phyloP scores from a whole-genome alignment of 1,140 invertebrate genomes.

The Brachionus sp. region DNA sequence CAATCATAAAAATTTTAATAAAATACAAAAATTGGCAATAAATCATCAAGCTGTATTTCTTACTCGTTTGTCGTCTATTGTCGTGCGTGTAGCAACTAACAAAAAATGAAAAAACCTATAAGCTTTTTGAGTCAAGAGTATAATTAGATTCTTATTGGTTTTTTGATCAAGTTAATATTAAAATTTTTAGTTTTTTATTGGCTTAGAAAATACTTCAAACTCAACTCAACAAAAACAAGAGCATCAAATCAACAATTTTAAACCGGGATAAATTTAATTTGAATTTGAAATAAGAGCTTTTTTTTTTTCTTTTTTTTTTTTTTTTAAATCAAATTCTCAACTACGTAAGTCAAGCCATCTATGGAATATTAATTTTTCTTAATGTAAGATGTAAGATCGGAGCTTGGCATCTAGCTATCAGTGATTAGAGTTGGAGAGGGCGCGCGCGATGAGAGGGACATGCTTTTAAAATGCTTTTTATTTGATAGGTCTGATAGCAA shows the following conservation, averaged over 20 bases:
- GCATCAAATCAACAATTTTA: neutral
- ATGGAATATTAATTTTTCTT: constrained; percentile 36
- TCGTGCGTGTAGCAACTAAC: neutral
- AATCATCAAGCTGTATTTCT: neutral
- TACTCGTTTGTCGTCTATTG: neutral
- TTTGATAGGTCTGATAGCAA: neutral
- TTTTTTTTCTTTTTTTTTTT: neutral
- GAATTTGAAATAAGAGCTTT: constrained; percentile 1
- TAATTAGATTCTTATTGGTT: constrained; percentile 1
- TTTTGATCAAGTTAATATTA: neutral
- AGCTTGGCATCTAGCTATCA: too few relatives aligned
- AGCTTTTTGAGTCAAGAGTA: neutral
- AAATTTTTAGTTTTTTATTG: neutral
- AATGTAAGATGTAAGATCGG: neutral
- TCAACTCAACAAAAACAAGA: constrained; percentile 20
- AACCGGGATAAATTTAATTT: constrained; percentile 21
- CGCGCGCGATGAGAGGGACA: too few relatives aligned
- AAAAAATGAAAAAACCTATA: neutral
- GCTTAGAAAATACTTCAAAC: neutral
- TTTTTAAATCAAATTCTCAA: neutral
- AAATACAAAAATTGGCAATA: neutral
- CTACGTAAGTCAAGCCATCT: constrained; percentile 25
- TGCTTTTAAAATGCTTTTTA: too few relatives aligned
- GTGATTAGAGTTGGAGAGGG: too few relatives aligned
- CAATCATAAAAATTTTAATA: neutral